phyloP scores from a whole-genome alignment of 2,113 vertebrate species.

The Prochilodus magdalenae region DNA sequence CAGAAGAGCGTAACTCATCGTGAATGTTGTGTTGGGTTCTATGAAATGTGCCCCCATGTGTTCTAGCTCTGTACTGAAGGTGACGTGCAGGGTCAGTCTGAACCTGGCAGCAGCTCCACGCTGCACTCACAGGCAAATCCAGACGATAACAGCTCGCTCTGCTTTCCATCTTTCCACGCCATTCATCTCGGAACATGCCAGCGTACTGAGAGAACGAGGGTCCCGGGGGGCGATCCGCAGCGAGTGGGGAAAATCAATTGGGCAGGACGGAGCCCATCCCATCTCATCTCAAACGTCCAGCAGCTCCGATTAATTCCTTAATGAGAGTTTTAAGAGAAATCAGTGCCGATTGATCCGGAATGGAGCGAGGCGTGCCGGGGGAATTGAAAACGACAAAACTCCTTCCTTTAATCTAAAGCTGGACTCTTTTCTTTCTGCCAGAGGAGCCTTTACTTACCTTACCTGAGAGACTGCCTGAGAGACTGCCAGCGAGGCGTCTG shows the following conservation, averaged over 20 bases:
- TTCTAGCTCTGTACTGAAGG: too few relatives aligned
- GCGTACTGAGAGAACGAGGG: conserved; percentile 15
- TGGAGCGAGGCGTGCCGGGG: conserved; percentile 28
- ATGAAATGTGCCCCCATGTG: too few relatives aligned
- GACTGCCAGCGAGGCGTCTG: background rate
- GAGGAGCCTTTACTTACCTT: too few relatives aligned
- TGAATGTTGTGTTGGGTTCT: too few relatives aligned
- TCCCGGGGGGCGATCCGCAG: background rate
- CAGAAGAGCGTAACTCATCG: too few relatives aligned
- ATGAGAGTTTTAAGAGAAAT: conserved; percentile 57
- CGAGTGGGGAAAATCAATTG: conserved; percentile 45
- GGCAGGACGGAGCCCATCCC: conserved; percentile 34
- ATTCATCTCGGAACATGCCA: background rate
- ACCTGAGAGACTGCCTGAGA: too few relatives aligned
- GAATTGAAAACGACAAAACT: conserved; percentile 31
- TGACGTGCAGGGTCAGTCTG: too few relatives aligned
- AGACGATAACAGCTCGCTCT: conserved; percentile 19
- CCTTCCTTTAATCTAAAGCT: conserved; percentile 44
- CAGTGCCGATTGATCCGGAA: conserved; percentile 50
- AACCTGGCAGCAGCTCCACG: too few relatives aligned
- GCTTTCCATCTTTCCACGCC: background rate
- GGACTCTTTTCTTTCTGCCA: conserved; percentile 38
- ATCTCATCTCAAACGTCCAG: conserved; percentile 48
- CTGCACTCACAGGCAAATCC: conserved; percentile 6
- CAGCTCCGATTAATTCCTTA: conserved; percentile 59